Evolutionary conservation across 2,797 vertebrate species (phyloP).

Genomic region (Florisuga fusca): DNA sequence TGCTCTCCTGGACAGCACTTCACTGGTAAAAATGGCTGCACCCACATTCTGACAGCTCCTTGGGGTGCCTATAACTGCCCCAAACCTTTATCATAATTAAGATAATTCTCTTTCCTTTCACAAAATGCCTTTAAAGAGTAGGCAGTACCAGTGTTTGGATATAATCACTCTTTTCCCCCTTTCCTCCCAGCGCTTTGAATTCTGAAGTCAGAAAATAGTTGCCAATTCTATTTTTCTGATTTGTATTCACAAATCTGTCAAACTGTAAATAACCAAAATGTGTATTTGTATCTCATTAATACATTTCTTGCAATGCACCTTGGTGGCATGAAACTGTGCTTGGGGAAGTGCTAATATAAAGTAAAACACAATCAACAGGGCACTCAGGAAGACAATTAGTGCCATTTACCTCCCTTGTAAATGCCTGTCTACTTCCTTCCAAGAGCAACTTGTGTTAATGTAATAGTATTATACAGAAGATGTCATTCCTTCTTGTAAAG

Average conservation of each 20-base stretch:
- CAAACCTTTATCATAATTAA: not conserved
- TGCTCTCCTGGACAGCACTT: not conserved
- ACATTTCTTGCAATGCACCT: not conserved
- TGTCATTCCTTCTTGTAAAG: not conserved
- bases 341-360: not conserved
- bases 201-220: not conserved
- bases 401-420: not conserved
- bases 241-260: not conserved
- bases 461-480: not conserved
- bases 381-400: not conserved
- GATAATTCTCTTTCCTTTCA: not conserved
- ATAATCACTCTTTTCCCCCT: accelerated
- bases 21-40: not conserved
- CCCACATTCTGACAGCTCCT: not conserved
- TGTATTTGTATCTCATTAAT: not conserved
- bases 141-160: not conserved
- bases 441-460: not conserved
- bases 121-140: not conserved
- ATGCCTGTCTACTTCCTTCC: not conserved
- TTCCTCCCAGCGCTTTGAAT: not conserved
- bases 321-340: not conserved
- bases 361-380: not conserved
- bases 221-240: not conserved
- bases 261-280: not conserved
- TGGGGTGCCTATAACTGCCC: not conserved